Evolutionary conservation across 2,888 invertebrate species (phyloP).

Genomic region (Bellardia pandia): DNA sequence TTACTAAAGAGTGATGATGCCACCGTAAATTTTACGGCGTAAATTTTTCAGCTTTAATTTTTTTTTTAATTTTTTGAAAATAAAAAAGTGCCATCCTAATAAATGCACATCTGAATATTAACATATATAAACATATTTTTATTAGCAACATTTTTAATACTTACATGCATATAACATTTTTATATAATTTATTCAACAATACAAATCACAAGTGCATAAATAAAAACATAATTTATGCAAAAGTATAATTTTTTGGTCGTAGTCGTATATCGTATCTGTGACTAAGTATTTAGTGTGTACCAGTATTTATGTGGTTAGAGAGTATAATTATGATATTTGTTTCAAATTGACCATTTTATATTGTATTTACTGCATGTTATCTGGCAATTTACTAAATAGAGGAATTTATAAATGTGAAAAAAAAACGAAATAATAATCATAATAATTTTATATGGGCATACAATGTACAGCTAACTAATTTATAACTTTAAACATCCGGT

Average conservation of each 20-base stretch:
- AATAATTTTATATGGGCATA: conserved; percentile 13
- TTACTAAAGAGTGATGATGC: no score
- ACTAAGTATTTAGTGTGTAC: not conserved
- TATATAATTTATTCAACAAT: conserved; percentile 37
- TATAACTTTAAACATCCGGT: conserved; percentile 67
- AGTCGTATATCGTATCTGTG: not conserved
- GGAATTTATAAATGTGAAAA: conserved; percentile 28
- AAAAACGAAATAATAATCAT: conserved; percentile 12
- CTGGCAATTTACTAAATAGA: conserved; percentile 52
- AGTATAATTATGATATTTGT: conserved; percentile 40
- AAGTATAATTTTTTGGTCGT: not conserved
- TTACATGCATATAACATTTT: conserved; percentile 9
- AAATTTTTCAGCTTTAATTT: no score
- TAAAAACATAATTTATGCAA: conserved; percentile 56
- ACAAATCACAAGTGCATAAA: conserved; percentile 52
- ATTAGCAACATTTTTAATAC: conserved; percentile 6
- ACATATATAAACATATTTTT: conserved; percentile 36
- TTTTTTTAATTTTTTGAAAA: no score
- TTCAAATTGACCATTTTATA: conserved; percentile 51
- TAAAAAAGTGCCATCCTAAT: not conserved
- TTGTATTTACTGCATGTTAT: conserved; percentile 54
- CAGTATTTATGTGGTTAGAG: conserved; percentile 20
- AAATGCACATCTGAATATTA: not conserved
- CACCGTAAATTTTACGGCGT: no score
- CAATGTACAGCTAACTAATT: conserved; percentile 51